Percentiles rank a stretch among this genome's conserved stretches.
These are phyloP conservation scores for Halesus radiatus DNA, from an alignment of 1,140 invertebrate genomes.

Conservation along the genomic window DNA sequence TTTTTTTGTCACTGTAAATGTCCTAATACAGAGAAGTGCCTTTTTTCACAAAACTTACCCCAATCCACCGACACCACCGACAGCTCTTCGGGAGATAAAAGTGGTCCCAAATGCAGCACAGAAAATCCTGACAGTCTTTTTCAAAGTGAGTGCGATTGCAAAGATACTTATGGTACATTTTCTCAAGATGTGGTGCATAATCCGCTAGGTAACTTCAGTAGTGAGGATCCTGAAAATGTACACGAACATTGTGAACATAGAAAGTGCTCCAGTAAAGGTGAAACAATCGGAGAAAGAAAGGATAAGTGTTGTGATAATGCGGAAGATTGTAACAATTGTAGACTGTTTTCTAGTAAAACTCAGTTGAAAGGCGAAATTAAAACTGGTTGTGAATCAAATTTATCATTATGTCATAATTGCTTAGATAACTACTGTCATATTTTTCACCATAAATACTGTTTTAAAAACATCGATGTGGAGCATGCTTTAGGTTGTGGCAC, in stretches of 20 bases:
- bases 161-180: conserved; percentile 28
- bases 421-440: conserved; percentile 54
- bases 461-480: conserved; percentile 50
- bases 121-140: conserved; percentile 45
- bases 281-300: background rate
- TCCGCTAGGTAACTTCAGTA: background rate
- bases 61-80: conserved; percentile 31
- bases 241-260: conserved; percentile 23
- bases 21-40: conserved; percentile 53
- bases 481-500: conserved; percentile 59
- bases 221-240: conserved; percentile 4
- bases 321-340: conserved; percentile 16
- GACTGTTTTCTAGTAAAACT: conserved; percentile 6
- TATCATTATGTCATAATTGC: conserved; percentile 53
- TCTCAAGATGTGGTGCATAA: conserved; percentile 26
- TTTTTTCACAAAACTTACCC: conserved; percentile 47
- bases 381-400: conserved; percentile 46
- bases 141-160: conserved; percentile 50
- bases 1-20: conserved; percentile 66
- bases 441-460: conserved; percentile 55
- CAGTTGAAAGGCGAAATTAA: conserved; percentile 37
- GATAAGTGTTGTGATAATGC: conserved; percentile 18
- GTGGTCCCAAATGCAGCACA: conserved; percentile 9
- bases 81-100: conserved; percentile 12
- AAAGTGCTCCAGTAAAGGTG: background rate